phyloP scores from a whole-genome alignment of 30 jellyfish, hydroid and myxozoan species.

The Hydractinia echinata region DNA sequence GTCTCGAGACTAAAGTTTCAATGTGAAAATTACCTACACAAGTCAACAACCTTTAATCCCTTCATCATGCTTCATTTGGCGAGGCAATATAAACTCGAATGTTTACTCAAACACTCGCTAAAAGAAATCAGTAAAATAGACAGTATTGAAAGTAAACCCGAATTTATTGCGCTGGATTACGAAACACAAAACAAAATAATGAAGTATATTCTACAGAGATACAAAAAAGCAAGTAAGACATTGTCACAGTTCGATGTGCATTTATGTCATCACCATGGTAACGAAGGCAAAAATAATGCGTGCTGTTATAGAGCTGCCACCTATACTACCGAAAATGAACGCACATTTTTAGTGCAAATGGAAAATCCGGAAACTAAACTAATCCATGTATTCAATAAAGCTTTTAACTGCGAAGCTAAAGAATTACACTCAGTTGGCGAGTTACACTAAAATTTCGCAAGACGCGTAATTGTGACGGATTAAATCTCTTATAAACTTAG shows the following conservation, averaged over 20 bases:
- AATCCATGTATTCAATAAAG: background rate
- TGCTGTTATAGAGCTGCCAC: conserved; percentile 30
- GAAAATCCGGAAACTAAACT: conserved; percentile 5
- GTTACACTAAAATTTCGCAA: too few species aligned
- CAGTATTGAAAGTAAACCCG: conserved; percentile 7
- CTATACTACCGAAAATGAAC: conserved; percentile 8
- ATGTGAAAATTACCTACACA: conserved; percentile 8
- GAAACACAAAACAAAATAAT: conserved; percentile 7
- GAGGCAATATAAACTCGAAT: conserved; percentile 16
- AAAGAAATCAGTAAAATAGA: conserved; percentile 17
- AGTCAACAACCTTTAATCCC: conserved; percentile 7
- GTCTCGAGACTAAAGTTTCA: background rate
- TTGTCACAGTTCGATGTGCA: conserved; percentile 15
- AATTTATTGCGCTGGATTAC: conserved; percentile 7
- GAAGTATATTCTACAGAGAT: conserved; percentile 1
- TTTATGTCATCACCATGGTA: conserved; percentile 19
- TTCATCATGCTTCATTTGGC: conserved; percentile 15
- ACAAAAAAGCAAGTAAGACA: conserved; percentile 3
- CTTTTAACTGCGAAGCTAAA: background rate
- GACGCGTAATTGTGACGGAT: too few species aligned
- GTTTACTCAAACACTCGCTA: conserved; percentile 1
- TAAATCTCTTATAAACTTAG: too few species aligned
- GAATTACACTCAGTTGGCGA: too few species aligned
- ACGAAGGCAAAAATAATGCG: conserved; percentile 13
- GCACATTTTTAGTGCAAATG: conserved; percentile 15